Evolutionary conservation across 1,140 invertebrate genomes (phyloP).

Genomic region (Lepidurus packardi): DNA sequence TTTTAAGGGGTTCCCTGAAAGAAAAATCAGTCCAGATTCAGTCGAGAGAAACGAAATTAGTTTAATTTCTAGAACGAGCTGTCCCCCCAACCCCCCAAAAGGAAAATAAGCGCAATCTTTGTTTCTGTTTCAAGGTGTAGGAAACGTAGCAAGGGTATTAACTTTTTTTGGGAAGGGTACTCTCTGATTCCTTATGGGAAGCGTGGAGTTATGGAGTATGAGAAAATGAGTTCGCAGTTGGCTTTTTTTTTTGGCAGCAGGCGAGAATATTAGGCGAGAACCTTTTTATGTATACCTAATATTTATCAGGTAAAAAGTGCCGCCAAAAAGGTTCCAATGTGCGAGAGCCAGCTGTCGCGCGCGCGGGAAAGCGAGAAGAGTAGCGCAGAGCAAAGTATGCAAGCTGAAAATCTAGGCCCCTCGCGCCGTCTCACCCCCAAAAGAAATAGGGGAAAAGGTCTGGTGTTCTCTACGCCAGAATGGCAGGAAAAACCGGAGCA

Average conservation of each 20-base stretch:
- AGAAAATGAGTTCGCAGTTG: neutral
- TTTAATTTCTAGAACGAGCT: neutral
- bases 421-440: no score
- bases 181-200: neutral
- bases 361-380: neutral
- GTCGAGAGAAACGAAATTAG: slow-evolving; percentile 6
- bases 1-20: neutral
- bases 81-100: neutral
- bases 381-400: no score
- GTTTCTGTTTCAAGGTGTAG: neutral
- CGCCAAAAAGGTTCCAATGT: slow-evolving; percentile 21
- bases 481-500: neutral
- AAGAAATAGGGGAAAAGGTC: neutral
- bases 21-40: neutral
- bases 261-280: slow-evolving; percentile 17
- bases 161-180: neutral
- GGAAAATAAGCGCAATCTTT: neutral
- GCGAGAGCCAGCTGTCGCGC: slow-evolving; percentile 20
- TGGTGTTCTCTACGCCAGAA: no score
- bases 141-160: neutral
- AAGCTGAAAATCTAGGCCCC: no score
- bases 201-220: neutral
- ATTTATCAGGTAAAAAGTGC: slow-evolving; percentile 22
- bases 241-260: slow-evolving; percentile 1
- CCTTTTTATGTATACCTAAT: slow-evolving; percentile 22